phyloP scores from a whole-genome alignment of 2,113 vertebrate genomes.

The Oncorhynchus tshawytscha region DNA sequence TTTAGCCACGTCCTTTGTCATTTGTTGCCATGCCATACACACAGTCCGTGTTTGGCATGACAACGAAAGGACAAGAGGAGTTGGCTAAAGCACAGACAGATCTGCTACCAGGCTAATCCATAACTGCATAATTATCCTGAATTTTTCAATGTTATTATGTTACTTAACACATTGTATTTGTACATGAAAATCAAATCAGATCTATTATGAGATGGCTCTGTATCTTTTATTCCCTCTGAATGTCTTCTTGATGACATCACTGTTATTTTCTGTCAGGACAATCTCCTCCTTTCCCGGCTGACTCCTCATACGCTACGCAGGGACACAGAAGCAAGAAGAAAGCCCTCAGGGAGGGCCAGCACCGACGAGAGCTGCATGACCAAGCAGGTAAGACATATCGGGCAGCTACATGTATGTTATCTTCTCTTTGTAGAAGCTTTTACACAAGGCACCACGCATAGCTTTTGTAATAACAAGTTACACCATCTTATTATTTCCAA shows the following conservation, averaged over 20 bases:
- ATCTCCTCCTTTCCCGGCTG: conserved; percentile 54
- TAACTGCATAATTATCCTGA: conserved; percentile 15
- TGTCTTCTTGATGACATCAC: conserved; percentile 37
- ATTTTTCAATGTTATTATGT: conserved; percentile 39
- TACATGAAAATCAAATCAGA: conserved; percentile 37
- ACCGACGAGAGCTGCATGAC: conserved; percentile 69
- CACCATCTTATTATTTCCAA: neutral
- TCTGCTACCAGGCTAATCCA: too few species aligned
- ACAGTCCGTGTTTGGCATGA: neutral
- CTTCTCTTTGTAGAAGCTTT: too few species aligned
- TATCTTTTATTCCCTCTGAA: conserved; percentile 10
- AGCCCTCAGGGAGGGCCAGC: conserved; percentile 73
- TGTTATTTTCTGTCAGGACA: conserved; percentile 69
- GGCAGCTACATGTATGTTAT: too few species aligned
- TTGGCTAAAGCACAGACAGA: too few species aligned
- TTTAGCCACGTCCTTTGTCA: neutral
- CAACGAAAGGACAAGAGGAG: neutral
- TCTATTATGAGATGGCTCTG: conserved; percentile 36
- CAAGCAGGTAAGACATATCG: conserved; percentile 72
- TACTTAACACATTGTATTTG: conserved; percentile 18
- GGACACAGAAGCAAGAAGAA: conserved; percentile 76
- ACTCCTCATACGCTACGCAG: conserved; percentile 57
- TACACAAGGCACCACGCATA: too few species aligned
- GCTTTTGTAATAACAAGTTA: too few species aligned
- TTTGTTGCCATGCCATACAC: neutral